phyloP scores from a whole-genome alignment of 2,113 vertebrate species.

The Spheniscus mendiculus region DNA sequence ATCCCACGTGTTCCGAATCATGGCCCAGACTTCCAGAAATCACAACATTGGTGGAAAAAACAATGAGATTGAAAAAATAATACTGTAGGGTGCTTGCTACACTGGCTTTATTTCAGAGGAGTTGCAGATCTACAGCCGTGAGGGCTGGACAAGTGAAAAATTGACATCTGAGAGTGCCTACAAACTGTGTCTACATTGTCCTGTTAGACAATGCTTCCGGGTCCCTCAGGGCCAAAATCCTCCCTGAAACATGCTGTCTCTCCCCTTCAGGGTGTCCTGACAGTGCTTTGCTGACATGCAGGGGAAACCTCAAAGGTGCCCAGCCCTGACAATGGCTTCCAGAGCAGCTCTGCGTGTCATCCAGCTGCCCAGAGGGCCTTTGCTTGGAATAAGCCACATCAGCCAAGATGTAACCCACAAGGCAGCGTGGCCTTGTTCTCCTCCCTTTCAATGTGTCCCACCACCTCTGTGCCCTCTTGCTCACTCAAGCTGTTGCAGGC shows the following conservation, averaged over 20 bases:
- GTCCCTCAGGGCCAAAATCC: conserved; percentile 17
- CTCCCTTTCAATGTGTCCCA: neutral
- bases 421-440: neutral
- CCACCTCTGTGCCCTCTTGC: neutral
- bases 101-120: neutral
- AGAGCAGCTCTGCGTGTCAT: neutral
- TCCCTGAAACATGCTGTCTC: neutral
- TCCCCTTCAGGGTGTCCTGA: conserved; percentile 29
- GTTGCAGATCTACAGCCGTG: neutral
- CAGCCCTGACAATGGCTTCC: conserved; percentile 40
- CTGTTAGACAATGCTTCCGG: conserved; percentile 49
- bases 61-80: neutral
- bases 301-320: conserved; percentile 48
- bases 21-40: neutral
- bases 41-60: neutral
- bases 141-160: neutral
- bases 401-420: neutral
- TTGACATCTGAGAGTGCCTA: conserved; percentile 12
- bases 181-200: conserved; percentile 23
- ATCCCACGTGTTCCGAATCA: neutral
- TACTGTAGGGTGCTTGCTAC: neutral
- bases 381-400: neutral
- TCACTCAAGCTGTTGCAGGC: neutral
- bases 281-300: conserved; percentile 9
- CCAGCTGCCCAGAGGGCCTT: neutral